Conservation (phyloP, 2,113 vertebrate species). For the Scytalopus superciliaris region DNA sequence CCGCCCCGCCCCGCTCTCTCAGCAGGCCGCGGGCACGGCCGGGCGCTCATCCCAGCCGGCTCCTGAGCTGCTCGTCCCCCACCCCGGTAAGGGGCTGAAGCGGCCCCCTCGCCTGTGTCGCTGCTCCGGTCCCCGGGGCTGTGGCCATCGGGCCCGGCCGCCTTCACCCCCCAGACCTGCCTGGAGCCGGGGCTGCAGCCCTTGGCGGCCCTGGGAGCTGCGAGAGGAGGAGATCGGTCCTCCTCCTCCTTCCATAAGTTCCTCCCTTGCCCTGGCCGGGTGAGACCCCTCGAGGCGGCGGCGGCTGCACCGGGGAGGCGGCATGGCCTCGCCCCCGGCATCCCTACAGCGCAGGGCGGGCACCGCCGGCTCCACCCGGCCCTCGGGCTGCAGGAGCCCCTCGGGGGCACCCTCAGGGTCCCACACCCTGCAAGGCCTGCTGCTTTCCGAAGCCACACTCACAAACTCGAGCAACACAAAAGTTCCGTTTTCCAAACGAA, state of each 20-base stretch:
- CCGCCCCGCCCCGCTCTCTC: too few relatives aligned
- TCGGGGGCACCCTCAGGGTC: fast-evolving
- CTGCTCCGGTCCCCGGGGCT: background rate
- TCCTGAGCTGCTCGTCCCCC: too few relatives aligned
- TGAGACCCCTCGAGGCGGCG: background rate
- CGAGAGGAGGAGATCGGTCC: too few relatives aligned
- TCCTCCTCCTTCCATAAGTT: background rate
- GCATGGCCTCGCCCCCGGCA: too few relatives aligned
- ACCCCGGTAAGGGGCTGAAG: background rate
- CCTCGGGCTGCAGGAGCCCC: background rate
- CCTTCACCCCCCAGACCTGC: too few relatives aligned
- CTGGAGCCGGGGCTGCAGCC: too few relatives aligned
- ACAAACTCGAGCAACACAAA: too few relatives aligned
- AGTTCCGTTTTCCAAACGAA: too few relatives aligned
- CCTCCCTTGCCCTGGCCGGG: background rate
- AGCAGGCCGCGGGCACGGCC: too few relatives aligned
- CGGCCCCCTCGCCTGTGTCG: background rate
- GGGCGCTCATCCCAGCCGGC: background rate
- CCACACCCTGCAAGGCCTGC: background rate
- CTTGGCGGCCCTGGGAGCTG: too few relatives aligned
- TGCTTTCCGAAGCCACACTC: too few relatives aligned
- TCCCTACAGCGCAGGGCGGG: background rate
- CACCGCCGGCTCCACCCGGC: background rate
- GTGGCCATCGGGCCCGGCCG: too few relatives aligned
- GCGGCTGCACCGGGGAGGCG: background rate